A percentile compares a stretch with the other conserved stretches of the same genome.
Evolutionary conservation across 2,797 vertebrate genomes (phyloP).

Genomic region (Borostomias antarcticus): DNA sequence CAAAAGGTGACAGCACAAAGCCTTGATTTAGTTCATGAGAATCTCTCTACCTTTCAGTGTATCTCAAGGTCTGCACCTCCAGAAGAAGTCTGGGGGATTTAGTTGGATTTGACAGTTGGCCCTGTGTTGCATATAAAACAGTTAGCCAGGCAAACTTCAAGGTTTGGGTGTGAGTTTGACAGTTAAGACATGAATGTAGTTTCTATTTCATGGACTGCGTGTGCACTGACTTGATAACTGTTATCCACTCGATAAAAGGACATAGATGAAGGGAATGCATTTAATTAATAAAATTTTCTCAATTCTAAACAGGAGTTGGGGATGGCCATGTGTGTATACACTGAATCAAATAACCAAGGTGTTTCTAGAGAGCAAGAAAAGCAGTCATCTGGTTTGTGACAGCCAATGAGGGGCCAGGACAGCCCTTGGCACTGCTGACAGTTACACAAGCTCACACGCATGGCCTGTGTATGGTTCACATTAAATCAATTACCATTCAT

Average conservation of each 20-base stretch:
- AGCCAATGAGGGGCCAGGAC: constrained; percentile 1
- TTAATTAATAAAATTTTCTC: no score
- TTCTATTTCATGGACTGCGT: constrained; percentile 1
- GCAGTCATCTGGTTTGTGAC: background rate
- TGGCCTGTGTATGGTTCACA: no score
- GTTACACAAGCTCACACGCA: constrained; percentile 26
- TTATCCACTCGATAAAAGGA: background rate
- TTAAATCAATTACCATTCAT: constrained; percentile 40
- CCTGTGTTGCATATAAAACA: constrained; percentile 73
- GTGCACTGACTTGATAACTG: constrained; percentile 16
- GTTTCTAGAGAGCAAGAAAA: no score
- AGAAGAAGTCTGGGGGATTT: constrained; percentile 78
- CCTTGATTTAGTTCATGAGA: constrained; percentile 73
- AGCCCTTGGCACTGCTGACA: constrained; percentile 3
- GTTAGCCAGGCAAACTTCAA: constrained; percentile 15
- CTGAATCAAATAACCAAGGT: no score
- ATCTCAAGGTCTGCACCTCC: constrained; percentile 59
- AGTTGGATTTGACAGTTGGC: constrained; percentile 63
- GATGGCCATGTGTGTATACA: no score
- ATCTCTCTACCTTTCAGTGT: constrained; percentile 74
- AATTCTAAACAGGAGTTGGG: no score
- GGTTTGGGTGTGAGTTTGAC: constrained; percentile 42
- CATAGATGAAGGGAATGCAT: background rate
- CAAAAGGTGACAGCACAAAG: constrained; percentile 72
- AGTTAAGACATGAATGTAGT: constrained; percentile 25